Evolutionary conservation across 2,888 invertebrate genomes (phyloP).

Genomic region (Idaea aversata): DNA sequence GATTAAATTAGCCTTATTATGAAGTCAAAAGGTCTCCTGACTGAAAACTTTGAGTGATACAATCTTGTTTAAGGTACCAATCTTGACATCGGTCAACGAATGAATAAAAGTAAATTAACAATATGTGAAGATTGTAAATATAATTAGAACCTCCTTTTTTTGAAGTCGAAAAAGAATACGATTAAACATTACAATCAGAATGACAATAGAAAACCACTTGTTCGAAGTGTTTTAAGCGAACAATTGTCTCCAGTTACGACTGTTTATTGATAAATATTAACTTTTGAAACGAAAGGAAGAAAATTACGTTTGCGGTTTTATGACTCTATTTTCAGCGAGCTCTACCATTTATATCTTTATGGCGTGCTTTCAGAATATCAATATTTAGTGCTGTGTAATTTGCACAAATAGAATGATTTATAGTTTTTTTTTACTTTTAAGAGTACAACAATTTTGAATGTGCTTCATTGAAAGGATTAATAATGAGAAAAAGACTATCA

Average conservation of each 20-base stretch:
- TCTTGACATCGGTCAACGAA: neutral
- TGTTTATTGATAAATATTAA: constrained; percentile 6
- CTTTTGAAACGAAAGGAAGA: neutral
- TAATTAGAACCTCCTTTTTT: neutral
- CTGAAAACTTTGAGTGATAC: neutral
- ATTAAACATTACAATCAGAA: constrained; percentile 12
- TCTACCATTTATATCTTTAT: neutral
- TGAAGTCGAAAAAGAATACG: neutral
- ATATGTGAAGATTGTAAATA: neutral
- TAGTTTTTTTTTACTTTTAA: too few relatives aligned
- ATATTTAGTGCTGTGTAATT: neutral
- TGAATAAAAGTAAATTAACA: too few relatives aligned
- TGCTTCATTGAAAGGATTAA: too few relatives aligned
- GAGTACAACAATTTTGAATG: too few relatives aligned
- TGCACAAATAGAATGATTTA: too few relatives aligned
- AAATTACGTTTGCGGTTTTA: neutral
- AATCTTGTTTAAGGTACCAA: neutral
- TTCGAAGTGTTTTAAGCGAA: constrained; percentile 10
- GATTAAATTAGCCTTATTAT: neutral
- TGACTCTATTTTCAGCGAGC: neutral
- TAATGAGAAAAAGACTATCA: too few relatives aligned
- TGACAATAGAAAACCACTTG: constrained; percentile 8
- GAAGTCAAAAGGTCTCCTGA: neutral
- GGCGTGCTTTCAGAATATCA: neutral
- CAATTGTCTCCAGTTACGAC: constrained; percentile 7